These are phyloP conservation scores for Cotesia congregata DNA, from an alignment of 2,888 invertebrate genomes.

Conservation along the genomic window DNA sequence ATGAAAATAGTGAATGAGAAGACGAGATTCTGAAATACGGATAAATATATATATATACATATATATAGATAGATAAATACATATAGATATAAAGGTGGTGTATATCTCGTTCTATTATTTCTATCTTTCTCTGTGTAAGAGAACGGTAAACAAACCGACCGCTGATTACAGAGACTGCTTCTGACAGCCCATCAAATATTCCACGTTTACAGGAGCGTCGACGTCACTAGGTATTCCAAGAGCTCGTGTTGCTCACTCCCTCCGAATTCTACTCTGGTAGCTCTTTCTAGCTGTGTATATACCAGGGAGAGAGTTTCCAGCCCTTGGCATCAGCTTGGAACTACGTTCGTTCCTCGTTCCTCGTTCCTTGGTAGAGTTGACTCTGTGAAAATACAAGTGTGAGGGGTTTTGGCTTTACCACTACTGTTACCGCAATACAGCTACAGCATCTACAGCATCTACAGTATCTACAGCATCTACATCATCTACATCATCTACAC, in stretches of 20 bases:
- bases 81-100: constrained; percentile 11
- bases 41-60: constrained; percentile 2
- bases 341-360: not conserved
- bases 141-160: constrained; percentile 68
- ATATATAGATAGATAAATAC: not conserved
- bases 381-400: constrained; percentile 54
- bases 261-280: constrained; percentile 26
- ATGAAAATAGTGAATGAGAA: constrained; percentile 23
- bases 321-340: constrained; percentile 42
- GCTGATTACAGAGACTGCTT: constrained; percentile 69
- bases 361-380: constrained; percentile 53
- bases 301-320: constrained; percentile 35
- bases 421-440: constrained; percentile 48
- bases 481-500: too few relatives aligned
- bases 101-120: constrained; percentile 20
- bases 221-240: constrained; percentile 65
- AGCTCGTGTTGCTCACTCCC: constrained; percentile 58
- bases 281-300: constrained; percentile 38
- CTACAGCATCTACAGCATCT: not conserved
- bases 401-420: constrained; percentile 55
- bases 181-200: constrained; percentile 69
- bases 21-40: not conserved
- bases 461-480: too few relatives aligned
- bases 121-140: constrained; percentile 51
- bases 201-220: constrained; percentile 67